These are phyloP conservation scores for Ctenopoma kingsleyae DNA, from an alignment of 2,797 vertebrate genomes.

Conservation along the genomic window DNA sequence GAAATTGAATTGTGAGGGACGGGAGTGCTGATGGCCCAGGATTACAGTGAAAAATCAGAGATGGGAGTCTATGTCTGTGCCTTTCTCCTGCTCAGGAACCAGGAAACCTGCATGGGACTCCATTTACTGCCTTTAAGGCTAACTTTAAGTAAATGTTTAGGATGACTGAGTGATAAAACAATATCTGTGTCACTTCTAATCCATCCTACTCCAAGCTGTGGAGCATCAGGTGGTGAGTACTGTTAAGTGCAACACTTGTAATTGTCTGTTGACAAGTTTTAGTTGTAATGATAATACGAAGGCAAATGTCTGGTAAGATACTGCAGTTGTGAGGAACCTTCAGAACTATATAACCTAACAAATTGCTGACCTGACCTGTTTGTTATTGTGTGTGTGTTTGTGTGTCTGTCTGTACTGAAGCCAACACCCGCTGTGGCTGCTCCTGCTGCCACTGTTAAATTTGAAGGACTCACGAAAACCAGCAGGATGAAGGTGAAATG, in stretches of 20 bases:
- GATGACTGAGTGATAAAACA: constrained; percentile 60
- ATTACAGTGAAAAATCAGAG: constrained; percentile 73
- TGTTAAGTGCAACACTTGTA: constrained; percentile 25
- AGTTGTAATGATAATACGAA: too few species aligned
- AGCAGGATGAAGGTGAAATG: constrained; percentile 87
- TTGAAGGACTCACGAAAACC: constrained; percentile 72
- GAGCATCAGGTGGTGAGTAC: constrained; percentile 77
- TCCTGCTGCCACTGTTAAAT: constrained; percentile 58
- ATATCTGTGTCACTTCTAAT: constrained; percentile 63
- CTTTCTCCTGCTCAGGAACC: constrained; percentile 53
- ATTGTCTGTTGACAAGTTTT: too few species aligned
- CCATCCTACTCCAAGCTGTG: constrained; percentile 40
- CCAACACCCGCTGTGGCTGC: constrained; percentile 62
- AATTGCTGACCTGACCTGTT: too few species aligned
- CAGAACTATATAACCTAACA: not conserved
- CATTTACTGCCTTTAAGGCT: constrained; percentile 45
- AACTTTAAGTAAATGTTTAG: constrained; percentile 36
- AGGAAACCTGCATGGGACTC: constrained; percentile 45
- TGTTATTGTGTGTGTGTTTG: not conserved
- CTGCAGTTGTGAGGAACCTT: not conserved
- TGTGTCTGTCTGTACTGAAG: constrained; percentile 59
- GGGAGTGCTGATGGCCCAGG: constrained; percentile 52
- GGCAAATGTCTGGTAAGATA: not conserved
- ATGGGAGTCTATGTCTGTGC: constrained; percentile 58
- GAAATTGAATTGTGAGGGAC: constrained; percentile 82